Evolutionary conservation across 2,888 invertebrate genomes (phyloP).

Genomic region (Chloromyia formosa): DNA sequence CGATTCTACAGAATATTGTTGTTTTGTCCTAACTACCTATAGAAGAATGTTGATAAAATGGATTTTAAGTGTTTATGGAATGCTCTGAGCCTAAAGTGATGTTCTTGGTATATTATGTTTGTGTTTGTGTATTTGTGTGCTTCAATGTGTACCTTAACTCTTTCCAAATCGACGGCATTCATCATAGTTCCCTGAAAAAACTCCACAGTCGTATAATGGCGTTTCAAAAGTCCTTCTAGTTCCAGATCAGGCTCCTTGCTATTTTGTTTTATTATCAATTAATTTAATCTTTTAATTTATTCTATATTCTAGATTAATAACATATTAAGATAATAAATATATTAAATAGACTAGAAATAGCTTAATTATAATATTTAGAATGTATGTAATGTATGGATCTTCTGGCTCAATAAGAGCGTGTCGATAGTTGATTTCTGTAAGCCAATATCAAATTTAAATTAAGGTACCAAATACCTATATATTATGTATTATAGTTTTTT

Average conservation of each 20-base stretch:
- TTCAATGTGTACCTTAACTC: constrained; percentile 89
- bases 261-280: constrained; percentile 64
- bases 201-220: constrained; percentile 99
- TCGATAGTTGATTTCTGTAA: background rate
- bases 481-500: too few relatives aligned
- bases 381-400: constrained; percentile 14
- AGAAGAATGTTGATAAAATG: too few relatives aligned
- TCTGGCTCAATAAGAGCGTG: background rate
- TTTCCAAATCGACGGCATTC: constrained; percentile 99
- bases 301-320: background rate
- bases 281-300: constrained; percentile 40
- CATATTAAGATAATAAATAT: background rate
- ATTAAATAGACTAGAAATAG: background rate
- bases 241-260: constrained; percentile 99
- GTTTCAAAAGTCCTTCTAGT: constrained; percentile 99
- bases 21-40: too few relatives aligned
- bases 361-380: constrained; percentile 2
- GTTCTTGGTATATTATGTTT: background rate
- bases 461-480: too few relatives aligned
- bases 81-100: too few relatives aligned
- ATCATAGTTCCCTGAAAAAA: constrained; percentile 99
- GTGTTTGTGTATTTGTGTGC: constrained; percentile 63
- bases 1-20: too few relatives aligned
- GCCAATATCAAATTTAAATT: too few relatives aligned
- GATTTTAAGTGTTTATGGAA: too few relatives aligned